Evolutionary conservation across 2,888 invertebrate genomes (phyloP).

Genomic region (Capitulum mitella): DNA sequence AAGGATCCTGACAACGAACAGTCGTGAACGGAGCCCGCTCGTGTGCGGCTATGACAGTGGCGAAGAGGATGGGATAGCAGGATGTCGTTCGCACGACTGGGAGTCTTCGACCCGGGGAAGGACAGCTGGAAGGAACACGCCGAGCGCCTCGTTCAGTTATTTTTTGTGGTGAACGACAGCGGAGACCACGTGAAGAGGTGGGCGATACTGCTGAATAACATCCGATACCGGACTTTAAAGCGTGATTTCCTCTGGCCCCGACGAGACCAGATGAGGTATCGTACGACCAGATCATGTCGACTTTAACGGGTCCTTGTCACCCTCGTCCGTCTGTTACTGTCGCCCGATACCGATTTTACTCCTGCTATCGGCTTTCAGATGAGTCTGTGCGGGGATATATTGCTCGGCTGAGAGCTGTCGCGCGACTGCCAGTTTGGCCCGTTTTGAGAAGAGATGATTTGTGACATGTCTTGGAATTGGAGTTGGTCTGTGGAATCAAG

Average conservation of each 20-base stretch:
- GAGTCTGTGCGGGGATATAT: not conserved
- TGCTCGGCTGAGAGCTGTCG: not conserved
- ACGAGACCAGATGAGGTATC: not conserved
- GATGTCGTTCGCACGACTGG: too few relatives aligned
- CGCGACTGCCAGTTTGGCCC: not conserved
- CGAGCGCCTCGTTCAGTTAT: not conserved
- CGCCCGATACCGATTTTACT: not conserved
- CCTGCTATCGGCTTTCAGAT: not conserved
- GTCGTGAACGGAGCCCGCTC: too few relatives aligned
- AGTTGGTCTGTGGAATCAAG: not conserved
- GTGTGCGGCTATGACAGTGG: too few relatives aligned
- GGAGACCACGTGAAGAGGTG: not conserved
- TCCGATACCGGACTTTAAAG: not conserved
- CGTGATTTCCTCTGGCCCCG: not conserved
- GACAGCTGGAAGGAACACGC: not conserved
- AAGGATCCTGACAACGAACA: too few relatives aligned
- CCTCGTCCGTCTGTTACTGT: not conserved
- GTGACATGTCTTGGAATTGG: too few relatives aligned
- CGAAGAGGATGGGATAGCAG: too few relatives aligned
- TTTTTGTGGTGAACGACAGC: not conserved
- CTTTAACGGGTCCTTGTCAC: not conserved
- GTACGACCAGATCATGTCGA: not conserved
- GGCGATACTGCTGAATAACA: not conserved
- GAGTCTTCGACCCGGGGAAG: not conserved
- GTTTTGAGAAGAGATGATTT: not conserved